A percentile compares a stretch with the other conserved stretches of the same genome.
These are phyloP conservation scores for Adela reaumurella DNA, from an alignment of 2,888 invertebrate genomes.

Conservation along the genomic window DNA sequence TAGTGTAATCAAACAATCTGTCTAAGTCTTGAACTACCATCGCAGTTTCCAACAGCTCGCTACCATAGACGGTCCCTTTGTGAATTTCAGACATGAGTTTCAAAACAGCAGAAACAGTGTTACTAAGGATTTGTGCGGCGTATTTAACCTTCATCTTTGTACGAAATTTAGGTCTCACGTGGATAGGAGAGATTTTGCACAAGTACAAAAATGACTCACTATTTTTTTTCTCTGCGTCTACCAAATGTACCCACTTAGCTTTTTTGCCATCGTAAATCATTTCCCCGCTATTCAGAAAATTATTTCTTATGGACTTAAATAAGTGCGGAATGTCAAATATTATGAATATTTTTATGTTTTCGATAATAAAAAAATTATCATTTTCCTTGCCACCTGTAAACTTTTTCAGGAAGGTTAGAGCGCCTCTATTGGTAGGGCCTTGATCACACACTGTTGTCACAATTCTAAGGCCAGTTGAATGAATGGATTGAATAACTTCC, in stretches of 20 bases:
- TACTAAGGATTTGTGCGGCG: neutral
- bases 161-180: neutral
- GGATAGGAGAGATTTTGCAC: neutral
- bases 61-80: neutral
- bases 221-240: no score
- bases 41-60: neutral
- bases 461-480: neutral
- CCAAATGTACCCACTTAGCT: no score
- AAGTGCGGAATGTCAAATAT: neutral
- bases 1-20: neutral
- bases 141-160: neutral
- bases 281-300: neutral
- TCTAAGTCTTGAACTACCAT: neutral
- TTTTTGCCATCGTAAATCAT: neutral
- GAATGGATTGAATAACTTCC: neutral
- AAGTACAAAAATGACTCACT: neutral
- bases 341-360: neutral
- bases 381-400: neutral
- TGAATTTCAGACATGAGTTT: neutral
- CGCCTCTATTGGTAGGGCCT: neutral
- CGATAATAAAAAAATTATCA: neutral
- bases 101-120: neutral
- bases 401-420: neutral
- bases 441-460: no score
- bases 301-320: slow-evolving; percentile 1